phyloP scores from a whole-genome alignment of 2,113 vertebrate species.

The Lanius collurio region DNA sequence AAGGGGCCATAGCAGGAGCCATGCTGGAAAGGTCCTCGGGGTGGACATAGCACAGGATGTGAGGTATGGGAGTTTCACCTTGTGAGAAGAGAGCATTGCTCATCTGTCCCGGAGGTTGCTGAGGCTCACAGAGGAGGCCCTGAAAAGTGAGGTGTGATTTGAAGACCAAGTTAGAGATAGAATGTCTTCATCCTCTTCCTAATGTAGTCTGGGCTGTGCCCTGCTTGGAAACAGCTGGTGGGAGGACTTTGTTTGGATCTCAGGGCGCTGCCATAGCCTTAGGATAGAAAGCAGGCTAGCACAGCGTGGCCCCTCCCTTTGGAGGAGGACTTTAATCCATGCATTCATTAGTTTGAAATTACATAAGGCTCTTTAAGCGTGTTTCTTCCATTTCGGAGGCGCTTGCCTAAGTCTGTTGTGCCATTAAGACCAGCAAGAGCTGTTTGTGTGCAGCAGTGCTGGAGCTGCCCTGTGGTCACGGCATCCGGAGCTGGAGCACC shows the following conservation, averaged over 20 bases:
- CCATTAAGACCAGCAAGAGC: neutral
- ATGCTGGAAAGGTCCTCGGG: neutral
- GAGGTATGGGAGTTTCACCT: neutral
- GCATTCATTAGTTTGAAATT: neutral
- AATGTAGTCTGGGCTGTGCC: neutral
- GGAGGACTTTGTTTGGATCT: neutral
- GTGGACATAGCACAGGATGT: too few species aligned
- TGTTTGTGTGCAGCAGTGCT: rapidly evolving
- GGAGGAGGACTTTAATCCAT: neutral
- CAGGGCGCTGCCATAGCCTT: neutral
- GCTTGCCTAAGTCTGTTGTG: neutral
- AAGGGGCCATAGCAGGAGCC: neutral
- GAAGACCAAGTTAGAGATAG: neutral
- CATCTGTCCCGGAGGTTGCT: neutral
- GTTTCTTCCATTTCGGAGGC: neutral
- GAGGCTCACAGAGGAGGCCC: neutral
- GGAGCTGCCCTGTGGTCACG: rapidly evolving
- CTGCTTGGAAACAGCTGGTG: neutral
- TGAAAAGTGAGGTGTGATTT: neutral
- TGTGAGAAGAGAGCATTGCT: neutral
- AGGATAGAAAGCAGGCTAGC: neutral
- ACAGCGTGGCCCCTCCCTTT: neutral
- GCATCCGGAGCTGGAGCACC: neutral
- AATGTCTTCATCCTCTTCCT: neutral
- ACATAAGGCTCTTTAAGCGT: neutral